Evolutionary conservation across 2,797 vertebrate genomes (phyloP).

Genomic region (Galagoides demidoff): DNA sequence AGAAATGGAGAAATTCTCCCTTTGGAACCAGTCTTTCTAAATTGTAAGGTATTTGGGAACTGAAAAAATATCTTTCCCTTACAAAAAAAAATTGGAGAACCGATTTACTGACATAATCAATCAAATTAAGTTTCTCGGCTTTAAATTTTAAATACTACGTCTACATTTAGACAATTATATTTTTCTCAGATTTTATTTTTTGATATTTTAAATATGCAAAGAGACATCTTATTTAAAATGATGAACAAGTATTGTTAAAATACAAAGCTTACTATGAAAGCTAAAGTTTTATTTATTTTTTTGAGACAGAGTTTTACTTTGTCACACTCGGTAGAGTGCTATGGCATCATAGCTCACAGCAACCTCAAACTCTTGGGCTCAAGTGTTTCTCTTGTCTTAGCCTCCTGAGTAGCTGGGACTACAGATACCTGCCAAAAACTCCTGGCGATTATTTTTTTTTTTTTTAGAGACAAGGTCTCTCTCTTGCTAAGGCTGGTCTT

Average conservation of each 20-base stretch:
- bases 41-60: constrained; percentile 12
- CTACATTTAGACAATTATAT: background rate
- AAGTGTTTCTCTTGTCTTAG: too few species aligned
- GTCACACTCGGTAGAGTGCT: too few species aligned
- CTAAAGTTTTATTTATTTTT: background rate
- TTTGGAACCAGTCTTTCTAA: constrained; percentile 23
- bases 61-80: background rate
- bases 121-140: constrained; percentile 26
- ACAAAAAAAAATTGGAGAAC: background rate
- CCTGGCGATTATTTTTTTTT: too few species aligned
- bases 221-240: constrained; percentile 41
- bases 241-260: background rate
- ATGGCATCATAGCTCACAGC: too few species aligned
- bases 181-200: constrained; percentile 47
- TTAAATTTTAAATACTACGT: constrained; percentile 46
- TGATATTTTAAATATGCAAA: constrained; percentile 42
- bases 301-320: too few species aligned
- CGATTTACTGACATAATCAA: background rate
- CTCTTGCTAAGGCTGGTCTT: too few species aligned
- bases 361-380: too few species aligned
- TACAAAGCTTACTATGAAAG: background rate
- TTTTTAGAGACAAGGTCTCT: too few species aligned
- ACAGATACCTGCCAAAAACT: too few species aligned
- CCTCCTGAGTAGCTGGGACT: too few species aligned
- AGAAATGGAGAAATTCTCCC: background rate